Conservation (phyloP, 2,888 invertebrate genomes). For the Gymnoscelis rufifasciata region DNA sequence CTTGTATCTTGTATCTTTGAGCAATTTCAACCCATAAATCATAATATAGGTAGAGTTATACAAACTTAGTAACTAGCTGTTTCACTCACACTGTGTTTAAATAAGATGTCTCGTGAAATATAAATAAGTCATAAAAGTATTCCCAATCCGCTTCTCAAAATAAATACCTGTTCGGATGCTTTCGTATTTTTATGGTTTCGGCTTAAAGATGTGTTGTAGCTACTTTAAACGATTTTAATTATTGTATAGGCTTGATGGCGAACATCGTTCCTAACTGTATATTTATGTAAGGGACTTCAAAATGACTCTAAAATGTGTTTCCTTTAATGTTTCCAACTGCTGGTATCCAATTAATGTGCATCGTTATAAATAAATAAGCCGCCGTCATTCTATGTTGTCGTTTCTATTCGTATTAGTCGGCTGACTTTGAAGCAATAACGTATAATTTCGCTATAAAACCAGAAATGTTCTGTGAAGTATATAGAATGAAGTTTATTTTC, state of each 20-base stretch:
- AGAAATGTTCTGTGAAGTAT: background rate
- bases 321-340: background rate
- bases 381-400: too few relatives aligned
- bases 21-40: too few relatives aligned
- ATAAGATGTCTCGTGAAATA: conserved; percentile 26
- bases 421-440: background rate
- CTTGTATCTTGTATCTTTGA: too few relatives aligned
- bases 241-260: conserved; percentile 3
- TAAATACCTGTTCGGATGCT: conserved; percentile 10
- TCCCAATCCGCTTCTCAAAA: conserved; percentile 17
- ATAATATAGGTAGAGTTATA: too few relatives aligned
- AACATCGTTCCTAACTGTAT: background rate
- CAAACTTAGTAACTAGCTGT: background rate
- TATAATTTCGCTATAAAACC: conserved; percentile 3
- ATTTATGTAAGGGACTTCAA: conserved; percentile 2
- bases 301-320: background rate
- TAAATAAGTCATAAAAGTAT: conserved; percentile 39
- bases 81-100: conserved; percentile 2
- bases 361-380: too few relatives aligned
- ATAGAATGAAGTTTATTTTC: background rate
- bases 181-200: conserved; percentile 8
- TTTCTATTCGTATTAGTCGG: background rate
- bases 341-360: background rate
- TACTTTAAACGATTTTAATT: conserved; percentile 11
- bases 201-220: conserved; percentile 4